Evolutionary conservation across 2,888 invertebrate genomes (phyloP).

Genomic region (Luffia ferchaultella): DNA sequence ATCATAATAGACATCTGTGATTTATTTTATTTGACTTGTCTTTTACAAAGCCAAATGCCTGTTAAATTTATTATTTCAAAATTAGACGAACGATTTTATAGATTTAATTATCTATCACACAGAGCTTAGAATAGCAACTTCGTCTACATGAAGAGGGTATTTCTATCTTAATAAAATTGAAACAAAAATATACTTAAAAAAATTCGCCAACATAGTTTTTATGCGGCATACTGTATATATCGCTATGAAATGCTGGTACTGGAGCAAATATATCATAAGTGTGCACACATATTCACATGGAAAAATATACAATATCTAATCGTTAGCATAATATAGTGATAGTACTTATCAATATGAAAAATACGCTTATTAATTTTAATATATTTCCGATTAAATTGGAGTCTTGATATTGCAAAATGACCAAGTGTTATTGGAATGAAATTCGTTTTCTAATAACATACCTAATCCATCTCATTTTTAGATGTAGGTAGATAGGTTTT

Average conservation of each 20-base stretch:
- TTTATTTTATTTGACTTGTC: too few species aligned
- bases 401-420: slow-evolving; percentile 55
- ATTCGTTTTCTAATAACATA: not conserved
- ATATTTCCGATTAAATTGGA: slow-evolving; percentile 63
- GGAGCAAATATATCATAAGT: slow-evolving; percentile 31
- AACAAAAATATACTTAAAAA: too few species aligned
- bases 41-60: too few species aligned
- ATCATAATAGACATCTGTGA: too few species aligned
- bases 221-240: slow-evolving; percentile 23
- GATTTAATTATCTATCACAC: too few species aligned
- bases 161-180: too few species aligned
- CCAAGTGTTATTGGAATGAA: slow-evolving; percentile 43
- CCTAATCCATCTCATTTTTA: not conserved
- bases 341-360: slow-evolving; percentile 49
- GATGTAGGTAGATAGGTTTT: not conserved
- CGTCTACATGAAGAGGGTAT: too few species aligned
- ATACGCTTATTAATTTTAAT: slow-evolving; percentile 67
- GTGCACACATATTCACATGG: slow-evolving; percentile 28
- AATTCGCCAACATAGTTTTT: slow-evolving; percentile 12
- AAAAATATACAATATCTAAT: slow-evolving; percentile 1
- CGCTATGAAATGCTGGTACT: slow-evolving; percentile 37
- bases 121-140: too few species aligned
- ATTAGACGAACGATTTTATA: too few species aligned
- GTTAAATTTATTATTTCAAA: too few species aligned
- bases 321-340: slow-evolving; percentile 14